Evolutionary conservation across 2,888 invertebrate species (phyloP).

Genomic region (Panopea generosa): DNA sequence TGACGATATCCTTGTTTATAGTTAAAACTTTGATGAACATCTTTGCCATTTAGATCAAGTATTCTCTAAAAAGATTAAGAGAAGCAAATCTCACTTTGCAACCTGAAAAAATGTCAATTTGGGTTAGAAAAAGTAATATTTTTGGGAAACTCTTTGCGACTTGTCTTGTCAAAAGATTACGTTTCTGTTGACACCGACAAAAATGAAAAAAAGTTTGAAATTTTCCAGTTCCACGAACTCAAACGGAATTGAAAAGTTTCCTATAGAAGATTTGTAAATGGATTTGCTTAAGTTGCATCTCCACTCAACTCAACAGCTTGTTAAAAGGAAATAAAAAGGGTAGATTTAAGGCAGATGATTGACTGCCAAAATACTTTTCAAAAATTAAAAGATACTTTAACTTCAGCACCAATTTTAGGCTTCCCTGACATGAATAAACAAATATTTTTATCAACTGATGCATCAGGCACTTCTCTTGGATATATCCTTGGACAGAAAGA

Average conservation of each 20-base stretch:
- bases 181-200: slow-evolving; percentile 54
- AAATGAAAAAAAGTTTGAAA: slow-evolving; percentile 46
- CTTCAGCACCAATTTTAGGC: slow-evolving; percentile 57
- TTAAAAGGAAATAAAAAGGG: slow-evolving; percentile 71
- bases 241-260: slow-evolving; percentile 56
- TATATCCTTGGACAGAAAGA: slow-evolving; percentile 61
- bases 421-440: slow-evolving; percentile 62
- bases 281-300: slow-evolving; percentile 69
- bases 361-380: slow-evolving; percentile 77
- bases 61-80: slow-evolving; percentile 33
- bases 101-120: slow-evolving; percentile 61
- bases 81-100: slow-evolving; percentile 47
- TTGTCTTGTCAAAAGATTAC: slow-evolving; percentile 60
- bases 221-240: slow-evolving; percentile 53
- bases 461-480: slow-evolving; percentile 56
- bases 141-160: too few relatives aligned
- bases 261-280: slow-evolving; percentile 81
- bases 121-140: slow-evolving; percentile 52
- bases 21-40: slow-evolving; percentile 59
- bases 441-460: slow-evolving; percentile 53
- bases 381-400: slow-evolving; percentile 71
- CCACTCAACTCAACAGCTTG: slow-evolving; percentile 79
- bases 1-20: slow-evolving; percentile 61
- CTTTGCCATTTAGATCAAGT: slow-evolving; percentile 53
- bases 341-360: slow-evolving; percentile 70